phyloP scores from a whole-genome alignment of 2,888 invertebrate genomes.

The Folsomia candida region DNA sequence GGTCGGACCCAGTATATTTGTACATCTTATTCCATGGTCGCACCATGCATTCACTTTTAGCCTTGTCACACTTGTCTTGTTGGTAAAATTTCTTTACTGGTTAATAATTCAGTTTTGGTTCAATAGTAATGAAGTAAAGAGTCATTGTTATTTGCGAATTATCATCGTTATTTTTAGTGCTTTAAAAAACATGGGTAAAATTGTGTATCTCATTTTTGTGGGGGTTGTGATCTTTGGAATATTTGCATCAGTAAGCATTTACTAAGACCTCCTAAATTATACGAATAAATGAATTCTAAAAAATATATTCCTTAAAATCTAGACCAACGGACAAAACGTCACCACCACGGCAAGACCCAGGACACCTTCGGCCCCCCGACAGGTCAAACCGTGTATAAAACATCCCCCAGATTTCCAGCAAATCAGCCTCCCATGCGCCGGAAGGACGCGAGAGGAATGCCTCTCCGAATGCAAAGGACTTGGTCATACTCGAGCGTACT shows the following conservation, averaged over 20 bases:
- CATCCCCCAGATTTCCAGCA: conserved; percentile 47
- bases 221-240: not conserved
- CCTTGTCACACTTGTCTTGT: not conserved
- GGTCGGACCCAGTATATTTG: too few species aligned
- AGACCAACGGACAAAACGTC: not conserved
- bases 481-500: conserved; percentile 42
- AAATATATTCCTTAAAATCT: not conserved
- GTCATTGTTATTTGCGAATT: not conserved
- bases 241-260: not conserved
- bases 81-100: not conserved
- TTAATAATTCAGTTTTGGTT: too few species aligned
- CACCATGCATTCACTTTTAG: not conserved
- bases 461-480: conserved; percentile 41
- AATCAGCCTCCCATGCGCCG: conserved; percentile 44
- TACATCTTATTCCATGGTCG: too few species aligned
- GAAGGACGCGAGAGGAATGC: conserved; percentile 43
- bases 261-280: too few species aligned
- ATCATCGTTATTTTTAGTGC: too few species aligned
- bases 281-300: not conserved
- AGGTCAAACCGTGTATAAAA: conserved; percentile 41
- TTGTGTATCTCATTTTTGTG: not conserved
- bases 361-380: conserved; percentile 13
- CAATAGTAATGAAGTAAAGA: too few species aligned
- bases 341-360: not conserved
- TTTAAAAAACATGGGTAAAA: not conserved